Percentiles rank a stretch among this genome's conserved stretches.
Evolutionary conservation across 2,113 vertebrate species (phyloP).

Genomic region (Seriola rivoliana): DNA sequence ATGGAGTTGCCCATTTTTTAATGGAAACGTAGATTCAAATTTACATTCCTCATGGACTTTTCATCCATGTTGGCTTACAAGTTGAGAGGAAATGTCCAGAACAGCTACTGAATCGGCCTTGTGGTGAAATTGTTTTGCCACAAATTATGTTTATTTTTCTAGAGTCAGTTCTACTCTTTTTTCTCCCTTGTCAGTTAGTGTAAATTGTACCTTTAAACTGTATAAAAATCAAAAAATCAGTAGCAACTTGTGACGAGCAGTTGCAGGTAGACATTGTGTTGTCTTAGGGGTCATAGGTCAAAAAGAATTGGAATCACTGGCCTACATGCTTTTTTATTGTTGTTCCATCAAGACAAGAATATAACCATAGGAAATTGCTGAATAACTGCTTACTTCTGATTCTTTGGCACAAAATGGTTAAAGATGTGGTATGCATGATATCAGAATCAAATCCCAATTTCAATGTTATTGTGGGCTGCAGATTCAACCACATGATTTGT

Average conservation of each 20-base stretch:
- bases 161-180: not conserved
- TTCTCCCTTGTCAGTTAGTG: not conserved
- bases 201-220: not conserved
- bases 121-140: no score
- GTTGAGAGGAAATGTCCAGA: not conserved
- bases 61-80: not conserved
- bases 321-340: not conserved
- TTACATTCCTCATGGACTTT: not conserved
- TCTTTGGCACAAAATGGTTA: not conserved
- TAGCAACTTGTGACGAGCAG: not conserved
- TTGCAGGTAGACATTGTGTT: not conserved
- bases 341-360: not conserved
- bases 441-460: constrained; percentile 1
- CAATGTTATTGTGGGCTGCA: not conserved
- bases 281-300: not conserved
- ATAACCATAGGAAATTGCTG: not conserved
- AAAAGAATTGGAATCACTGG: not conserved
- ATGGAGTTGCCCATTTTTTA: not conserved
- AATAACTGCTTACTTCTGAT: not conserved
- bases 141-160: no score
- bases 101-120: not conserved
- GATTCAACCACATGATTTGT: not conserved
- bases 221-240: not conserved
- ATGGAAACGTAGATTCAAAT: not conserved
- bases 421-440: not conserved